A percentile compares a stretch with the other conserved stretches of the same genome.
phyloP scores from a whole-genome alignment of 30 jellyfish, hydroid and myxozoan species.

The Turritopsis dohrnii region DNA sequence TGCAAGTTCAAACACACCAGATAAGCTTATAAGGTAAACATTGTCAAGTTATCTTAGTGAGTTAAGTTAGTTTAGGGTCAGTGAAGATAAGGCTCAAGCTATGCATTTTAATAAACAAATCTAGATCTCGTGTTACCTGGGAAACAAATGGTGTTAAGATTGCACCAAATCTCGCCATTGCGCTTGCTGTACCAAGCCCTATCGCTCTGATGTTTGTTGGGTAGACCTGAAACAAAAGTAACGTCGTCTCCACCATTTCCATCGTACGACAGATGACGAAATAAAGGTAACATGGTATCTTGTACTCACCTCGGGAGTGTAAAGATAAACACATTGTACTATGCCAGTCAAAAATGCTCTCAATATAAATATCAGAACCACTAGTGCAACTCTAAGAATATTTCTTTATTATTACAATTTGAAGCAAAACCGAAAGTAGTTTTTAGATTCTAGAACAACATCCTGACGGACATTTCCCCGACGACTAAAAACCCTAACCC shows the following conservation, averaged over 20 bases:
- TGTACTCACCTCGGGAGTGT: conserved; percentile 48
- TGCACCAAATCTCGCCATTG: conserved; percentile 37
- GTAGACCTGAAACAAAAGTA: conserved; percentile 18
- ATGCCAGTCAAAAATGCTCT: conserved; percentile 41
- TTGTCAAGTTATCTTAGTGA: no score
- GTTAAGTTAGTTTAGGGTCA: no score
- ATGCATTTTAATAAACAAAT: no score
- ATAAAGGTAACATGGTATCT: neutral
- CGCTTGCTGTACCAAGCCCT: conserved; percentile 40
- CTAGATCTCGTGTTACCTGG: conserved; percentile 10
- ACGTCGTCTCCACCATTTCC: neutral
- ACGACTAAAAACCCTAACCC: no score
- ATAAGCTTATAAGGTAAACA: no score
- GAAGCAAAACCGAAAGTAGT: no score
- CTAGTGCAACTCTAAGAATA: conserved; percentile 15
- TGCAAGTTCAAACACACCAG: no score
- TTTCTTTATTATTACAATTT: no score
- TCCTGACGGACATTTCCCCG: no score
- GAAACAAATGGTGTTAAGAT: conserved; percentile 40
- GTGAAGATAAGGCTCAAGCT: no score
- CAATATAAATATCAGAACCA: conserved; percentile 16
- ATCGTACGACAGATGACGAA: neutral
- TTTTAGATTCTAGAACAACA: no score
- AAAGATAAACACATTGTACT: conserved; percentile 30
- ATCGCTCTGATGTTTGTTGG: conserved; percentile 43